Evolutionary conservation across 1,140 invertebrate genomes (phyloP), one percentile per base, ranked within the genome.

Genomic region (Pseudomyrmex flavicornis): DNA sequence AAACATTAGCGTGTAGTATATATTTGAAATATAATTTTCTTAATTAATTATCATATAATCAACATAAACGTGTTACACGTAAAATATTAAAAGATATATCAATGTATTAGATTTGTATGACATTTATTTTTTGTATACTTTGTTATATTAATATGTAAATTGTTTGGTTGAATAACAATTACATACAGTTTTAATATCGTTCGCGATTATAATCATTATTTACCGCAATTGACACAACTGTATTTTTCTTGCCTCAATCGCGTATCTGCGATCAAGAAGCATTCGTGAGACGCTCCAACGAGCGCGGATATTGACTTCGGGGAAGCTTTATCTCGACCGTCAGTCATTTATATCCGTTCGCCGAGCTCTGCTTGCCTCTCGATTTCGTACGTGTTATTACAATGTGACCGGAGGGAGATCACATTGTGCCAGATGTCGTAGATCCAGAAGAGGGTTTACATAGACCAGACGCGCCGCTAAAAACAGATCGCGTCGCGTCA

Each of bases 371-470:
- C 52, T 79, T 61, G 76, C 44, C 66, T 58, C 26, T 54, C 76
- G 76, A 80, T 80, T 80, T 80, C 35, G 54, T 80, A 70, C 35
- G 54, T 70, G 65, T 77, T 80, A 72, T 80, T 80, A 80, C 76
- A 70, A 70, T 72, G 76, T 22, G 50, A 35, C 15, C 76, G 68
- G 22, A 15, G 22, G 59, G 44, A 52, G 48, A 79, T 79, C 76
- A 58, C 65, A 15, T 70, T 65, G 44, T 59, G 70, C 54, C 76
- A 72, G 76, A 80, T 80, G 66, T 72, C 76, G 22, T 80, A 80
- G 76, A 82, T 74, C 80, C 35, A 35, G 63, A 48, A 82, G 59
- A 15, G 46, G 58, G 72, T 62, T 76, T 76, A 80, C 63, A 74
- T n/a, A 75, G 52, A 82, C 3, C 61, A 63, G 80, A 76, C 44